These are phyloP conservation scores for Agonopterix arenella DNA, from an alignment of 2,888 invertebrate genomes.

Conservation along the genomic window DNA sequence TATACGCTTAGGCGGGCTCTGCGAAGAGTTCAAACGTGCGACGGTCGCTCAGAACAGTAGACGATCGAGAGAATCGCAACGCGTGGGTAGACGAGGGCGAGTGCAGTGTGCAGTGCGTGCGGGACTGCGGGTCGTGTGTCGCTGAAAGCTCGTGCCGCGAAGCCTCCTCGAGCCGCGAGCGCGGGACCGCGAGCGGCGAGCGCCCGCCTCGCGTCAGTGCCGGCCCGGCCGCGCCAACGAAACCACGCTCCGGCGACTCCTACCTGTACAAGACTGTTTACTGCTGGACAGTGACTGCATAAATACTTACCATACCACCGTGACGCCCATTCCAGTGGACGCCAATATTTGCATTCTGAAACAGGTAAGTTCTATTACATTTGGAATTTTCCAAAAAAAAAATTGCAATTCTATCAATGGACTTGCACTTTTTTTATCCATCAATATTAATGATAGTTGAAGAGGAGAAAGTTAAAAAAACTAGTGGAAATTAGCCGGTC, in stretches of 20 bases:
- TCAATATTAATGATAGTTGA: constrained; percentile 1
- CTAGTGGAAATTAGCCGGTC: constrained; percentile 1
- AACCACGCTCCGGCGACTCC: constrained; percentile 58
- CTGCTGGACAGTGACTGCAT: constrained; percentile 53
- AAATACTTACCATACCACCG: constrained; percentile 35
- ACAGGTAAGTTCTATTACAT: constrained; percentile 49
- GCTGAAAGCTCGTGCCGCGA: constrained; percentile 73
- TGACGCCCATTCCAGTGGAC: constrained; percentile 44
- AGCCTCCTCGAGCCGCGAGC: constrained; percentile 53
- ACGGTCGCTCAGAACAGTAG: constrained; percentile 72
- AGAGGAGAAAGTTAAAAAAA: constrained; percentile 2
- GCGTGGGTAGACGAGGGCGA: constrained; percentile 69
- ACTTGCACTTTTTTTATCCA: constrained; percentile 1
- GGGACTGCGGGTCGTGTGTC: constrained; percentile 47
- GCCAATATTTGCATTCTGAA: constrained; percentile 42
- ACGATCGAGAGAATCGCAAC: constrained; percentile 71
- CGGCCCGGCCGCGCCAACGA: constrained; percentile 75
- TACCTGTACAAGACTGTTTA: constrained; percentile 24
- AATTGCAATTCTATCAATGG: constrained; percentile 1
- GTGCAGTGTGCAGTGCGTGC: constrained; percentile 76
- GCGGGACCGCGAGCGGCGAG: constrained; percentile 40
- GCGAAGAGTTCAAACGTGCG: constrained; percentile 75
- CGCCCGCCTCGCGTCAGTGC: constrained; percentile 65
- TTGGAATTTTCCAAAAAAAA: constrained; percentile 6
- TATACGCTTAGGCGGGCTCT: constrained; percentile 71